Percentiles rank a stretch among this genome's conserved stretches.
These are phyloP conservation scores for Callipepla californica DNA, from an alignment of 2,113 vertebrate genomes.

Conservation along the genomic window DNA sequence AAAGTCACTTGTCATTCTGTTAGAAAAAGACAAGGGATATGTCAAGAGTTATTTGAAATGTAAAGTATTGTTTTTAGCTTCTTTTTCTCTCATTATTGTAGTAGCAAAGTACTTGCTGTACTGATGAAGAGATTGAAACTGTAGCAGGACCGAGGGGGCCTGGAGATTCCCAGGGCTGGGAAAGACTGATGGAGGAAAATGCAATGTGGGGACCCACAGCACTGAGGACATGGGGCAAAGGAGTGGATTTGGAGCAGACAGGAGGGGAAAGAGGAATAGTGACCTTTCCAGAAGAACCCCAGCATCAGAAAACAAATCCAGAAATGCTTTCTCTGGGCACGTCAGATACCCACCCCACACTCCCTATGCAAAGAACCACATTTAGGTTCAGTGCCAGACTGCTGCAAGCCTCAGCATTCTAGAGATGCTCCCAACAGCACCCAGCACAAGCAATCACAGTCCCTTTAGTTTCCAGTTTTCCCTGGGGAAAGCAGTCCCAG, in stretches of 20 bases:
- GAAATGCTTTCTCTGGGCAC: not conserved
- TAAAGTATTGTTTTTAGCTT: conserved; percentile 70
- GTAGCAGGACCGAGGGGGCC: not conserved
- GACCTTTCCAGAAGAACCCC: not conserved
- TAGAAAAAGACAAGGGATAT: conserved; percentile 41
- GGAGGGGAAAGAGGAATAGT: not conserved
- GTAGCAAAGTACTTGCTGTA: conserved; percentile 34
- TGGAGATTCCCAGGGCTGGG: not conserved
- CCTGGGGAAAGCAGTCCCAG: not conserved
- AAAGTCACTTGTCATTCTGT: conserved; percentile 66
- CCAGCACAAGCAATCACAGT: not conserved
- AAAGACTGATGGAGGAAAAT: not conserved
- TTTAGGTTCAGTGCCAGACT: not conserved
- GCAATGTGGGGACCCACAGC: not conserved
- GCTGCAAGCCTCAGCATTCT: not conserved
- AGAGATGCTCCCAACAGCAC: not conserved
- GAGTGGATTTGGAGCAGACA: not conserved
- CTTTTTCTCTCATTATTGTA: conserved; percentile 55
- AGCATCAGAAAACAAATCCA: not conserved
- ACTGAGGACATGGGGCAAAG: not conserved
- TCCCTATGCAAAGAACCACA: not conserved
- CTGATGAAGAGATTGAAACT: not conserved
- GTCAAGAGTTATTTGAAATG: conserved; percentile 71
- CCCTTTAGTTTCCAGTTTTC: not conserved
- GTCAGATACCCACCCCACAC: not conserved